Evolutionary conservation across 1,140 invertebrate genomes (phyloP), one percentile per base, ranked within the genome.

Genomic region (Daktulosphaira vitifoliae): DNA sequence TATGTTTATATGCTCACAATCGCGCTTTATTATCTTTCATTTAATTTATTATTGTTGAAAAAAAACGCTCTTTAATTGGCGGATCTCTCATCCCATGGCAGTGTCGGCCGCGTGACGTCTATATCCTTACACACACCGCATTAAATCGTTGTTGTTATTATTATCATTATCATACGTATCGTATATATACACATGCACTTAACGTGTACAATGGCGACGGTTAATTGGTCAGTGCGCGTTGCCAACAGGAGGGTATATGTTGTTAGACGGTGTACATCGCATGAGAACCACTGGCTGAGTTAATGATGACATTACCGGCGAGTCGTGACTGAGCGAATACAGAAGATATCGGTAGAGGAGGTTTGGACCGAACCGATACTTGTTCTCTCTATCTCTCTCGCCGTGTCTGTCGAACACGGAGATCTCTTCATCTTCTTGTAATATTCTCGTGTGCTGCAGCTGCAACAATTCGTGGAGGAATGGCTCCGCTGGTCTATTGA

Each of bases 401-500:
- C 11, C 11, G 29, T 33, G 29, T 33, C 29, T 33, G 29, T 33
- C 29, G 29, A 33, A 33, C 29, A 5, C 29, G 29, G 29, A 33
- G 29, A 33, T 33, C 29, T 59, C 54, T 20, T 44, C 26, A 1
- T 33, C 49, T 49, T 1, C 49, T 48, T 48, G 15, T 38, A 2
- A 38, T 26, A 9, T 25, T 29, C 23, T 18, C 11, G 3, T 26
- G 3, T 5, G 11, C 23, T 62, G 42, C 42, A 62, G 56, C 56
- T 62, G 56, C 56, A 62, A 62, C 56, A 62, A 62, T 62, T 62
- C 56, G 56, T 62, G 42, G 56, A 29, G 56, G 56, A 62, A 62
- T 33, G 56, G 56, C 25, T 42, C 42, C 42, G 49, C 22, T n/a
- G 26, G 29, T 33, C 29, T 33, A 33, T 62, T 48, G 42, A 48